These are phyloP conservation scores for Laticauda laticaudata DNA, from an alignment of 2,113 vertebrate species.

Conservation along the genomic window DNA sequence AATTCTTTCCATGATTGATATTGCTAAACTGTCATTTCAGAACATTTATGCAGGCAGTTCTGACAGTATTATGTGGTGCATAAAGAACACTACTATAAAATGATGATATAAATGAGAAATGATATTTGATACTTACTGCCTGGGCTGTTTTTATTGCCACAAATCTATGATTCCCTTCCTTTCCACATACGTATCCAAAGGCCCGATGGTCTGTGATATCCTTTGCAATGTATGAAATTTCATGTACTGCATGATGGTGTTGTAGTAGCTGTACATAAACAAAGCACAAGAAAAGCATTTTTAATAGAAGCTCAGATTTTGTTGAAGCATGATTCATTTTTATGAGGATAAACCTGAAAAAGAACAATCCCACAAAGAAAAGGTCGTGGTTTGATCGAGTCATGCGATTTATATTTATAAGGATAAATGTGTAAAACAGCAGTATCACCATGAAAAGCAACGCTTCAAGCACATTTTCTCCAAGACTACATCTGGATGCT, in stretches of 20 bases:
- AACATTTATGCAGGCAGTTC: not conserved
- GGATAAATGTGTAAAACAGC: slow-evolving; percentile 17
- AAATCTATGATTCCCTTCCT: slow-evolving; percentile 97
- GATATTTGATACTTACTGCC: slow-evolving; percentile 81
- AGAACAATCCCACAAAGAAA: slow-evolving; percentile 34
- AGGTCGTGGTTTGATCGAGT: slow-evolving; percentile 7
- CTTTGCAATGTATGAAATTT: slow-evolving; percentile 99
- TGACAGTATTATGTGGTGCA: not conserved
- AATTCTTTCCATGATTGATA: slow-evolving; percentile 1
- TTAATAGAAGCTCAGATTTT: slow-evolving; percentile 13
- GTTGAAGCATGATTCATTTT: slow-evolving; percentile 24
- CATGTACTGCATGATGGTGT: slow-evolving; percentile 96
- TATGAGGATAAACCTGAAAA: slow-evolving; percentile 6
- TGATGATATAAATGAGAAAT: not conserved
- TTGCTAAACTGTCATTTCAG: slow-evolving; percentile 18
- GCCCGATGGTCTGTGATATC: slow-evolving; percentile 98
- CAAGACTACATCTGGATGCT: not conserved
- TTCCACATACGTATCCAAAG: slow-evolving; percentile 96
- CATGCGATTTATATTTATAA: slow-evolving; percentile 21
- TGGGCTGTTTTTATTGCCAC: slow-evolving; percentile 98
- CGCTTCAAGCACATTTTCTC: not conserved
- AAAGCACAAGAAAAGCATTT: slow-evolving; percentile 21
- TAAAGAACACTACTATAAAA: not conserved
- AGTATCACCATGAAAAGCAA: slow-evolving; percentile 36
- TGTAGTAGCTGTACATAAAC: slow-evolving; percentile 82